These are phyloP conservation scores for Agonopterix subpropinquella DNA, from an alignment of 2,888 invertebrate genomes.

Conservation along the genomic window DNA sequence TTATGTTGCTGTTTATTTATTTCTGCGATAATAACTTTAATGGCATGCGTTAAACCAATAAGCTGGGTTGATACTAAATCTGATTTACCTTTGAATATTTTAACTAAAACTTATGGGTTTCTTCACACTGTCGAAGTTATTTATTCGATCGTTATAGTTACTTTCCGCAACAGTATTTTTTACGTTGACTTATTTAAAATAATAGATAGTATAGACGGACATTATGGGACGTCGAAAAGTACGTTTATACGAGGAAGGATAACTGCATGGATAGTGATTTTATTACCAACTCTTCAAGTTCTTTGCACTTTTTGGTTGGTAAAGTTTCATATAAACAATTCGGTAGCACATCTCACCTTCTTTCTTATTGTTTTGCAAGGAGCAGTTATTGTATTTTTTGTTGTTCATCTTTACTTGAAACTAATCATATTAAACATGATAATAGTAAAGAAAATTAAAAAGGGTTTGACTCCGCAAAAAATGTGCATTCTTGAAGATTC, in stretches of 20 bases:
- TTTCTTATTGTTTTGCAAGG: constrained; percentile 38
- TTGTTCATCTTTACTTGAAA: constrained; percentile 31
- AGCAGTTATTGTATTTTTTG: constrained; percentile 26
- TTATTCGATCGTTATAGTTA: constrained; percentile 25
- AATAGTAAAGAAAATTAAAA: constrained; percentile 22
- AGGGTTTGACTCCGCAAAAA: constrained; percentile 17
- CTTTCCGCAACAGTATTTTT: constrained; percentile 25
- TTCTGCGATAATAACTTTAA: constrained; percentile 12
- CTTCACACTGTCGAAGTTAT: constrained; percentile 28
- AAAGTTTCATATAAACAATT: constrained; percentile 28
- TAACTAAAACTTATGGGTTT: constrained; percentile 32
- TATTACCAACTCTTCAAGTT: constrained; percentile 21
- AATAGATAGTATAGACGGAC: constrained; percentile 31
- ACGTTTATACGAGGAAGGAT: constrained; percentile 24
- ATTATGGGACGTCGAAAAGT: constrained; percentile 23
- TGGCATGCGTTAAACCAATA: constrained; percentile 20
- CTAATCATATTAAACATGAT: constrained; percentile 30
- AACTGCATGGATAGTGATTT: constrained; percentile 20
- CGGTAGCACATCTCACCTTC: constrained; percentile 25
- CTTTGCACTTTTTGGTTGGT: constrained; percentile 19
- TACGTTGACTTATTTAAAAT: constrained; percentile 34
- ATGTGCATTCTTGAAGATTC: too few species aligned
- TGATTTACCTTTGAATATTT: constrained; percentile 39
- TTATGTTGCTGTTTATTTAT: constrained; percentile 29
- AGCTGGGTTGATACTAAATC: constrained; percentile 32